phyloP scores from a whole-genome alignment of 2,888 invertebrate species.

The Campoplex capitator region DNA sequence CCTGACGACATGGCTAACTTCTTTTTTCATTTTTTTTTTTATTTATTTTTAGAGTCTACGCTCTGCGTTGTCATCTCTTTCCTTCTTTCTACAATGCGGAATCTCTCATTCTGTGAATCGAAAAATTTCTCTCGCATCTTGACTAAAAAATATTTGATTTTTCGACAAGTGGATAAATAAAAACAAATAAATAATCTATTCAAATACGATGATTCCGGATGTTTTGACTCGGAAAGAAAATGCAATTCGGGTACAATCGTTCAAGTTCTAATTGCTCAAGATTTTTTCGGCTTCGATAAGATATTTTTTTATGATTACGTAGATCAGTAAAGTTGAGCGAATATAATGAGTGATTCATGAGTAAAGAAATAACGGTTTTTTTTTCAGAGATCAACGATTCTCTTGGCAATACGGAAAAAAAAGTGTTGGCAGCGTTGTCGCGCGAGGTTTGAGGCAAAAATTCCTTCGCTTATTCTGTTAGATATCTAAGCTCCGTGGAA shows the following conservation, averaged over 20 bases:
- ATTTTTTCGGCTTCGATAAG: background rate
- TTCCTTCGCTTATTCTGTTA: constrained; percentile 32
- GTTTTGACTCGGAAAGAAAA: background rate
- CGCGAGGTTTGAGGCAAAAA: constrained; percentile 32
- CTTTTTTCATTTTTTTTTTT: constrained; percentile 6
- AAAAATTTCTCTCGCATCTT: background rate
- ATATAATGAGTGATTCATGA: background rate
- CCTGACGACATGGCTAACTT: constrained; percentile 54
- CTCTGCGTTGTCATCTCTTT: constrained; percentile 4
- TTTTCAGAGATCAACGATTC: background rate
- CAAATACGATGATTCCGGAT: background rate
- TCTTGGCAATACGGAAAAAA: constrained; percentile 5
- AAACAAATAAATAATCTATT: background rate
- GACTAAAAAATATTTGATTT: background rate
- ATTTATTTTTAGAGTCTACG: constrained; percentile 44
- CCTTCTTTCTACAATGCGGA: background rate
- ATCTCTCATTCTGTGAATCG: background rate
- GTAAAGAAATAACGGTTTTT: constrained; percentile 28
- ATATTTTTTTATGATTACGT: background rate
- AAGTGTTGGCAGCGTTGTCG: constrained; percentile 9
- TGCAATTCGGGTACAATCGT: background rate
- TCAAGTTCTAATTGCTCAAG: background rate
- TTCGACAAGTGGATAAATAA: background rate
- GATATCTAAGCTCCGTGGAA: constrained; percentile 19
- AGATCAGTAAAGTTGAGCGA: background rate